Base-by-base conservation (phyloP, 1,140 invertebrate species). In the Neodiprion pinetum region DNA sequence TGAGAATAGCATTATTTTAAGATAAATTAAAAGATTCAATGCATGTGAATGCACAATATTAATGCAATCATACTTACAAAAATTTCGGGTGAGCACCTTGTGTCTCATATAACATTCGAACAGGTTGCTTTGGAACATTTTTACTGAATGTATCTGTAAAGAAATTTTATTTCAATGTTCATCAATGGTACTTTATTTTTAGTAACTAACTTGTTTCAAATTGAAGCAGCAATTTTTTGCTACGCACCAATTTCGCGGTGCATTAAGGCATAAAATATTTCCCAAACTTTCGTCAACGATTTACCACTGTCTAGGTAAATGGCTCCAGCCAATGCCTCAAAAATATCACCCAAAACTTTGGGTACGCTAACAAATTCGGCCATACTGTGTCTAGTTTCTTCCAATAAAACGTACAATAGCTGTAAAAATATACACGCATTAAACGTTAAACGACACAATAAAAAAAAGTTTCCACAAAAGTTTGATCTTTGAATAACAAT, bases 331-430 rank as follows among this genome's bases (percentile, higher is more conserved):
- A 98, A 82, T 0, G 97, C 96, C 88, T 99, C 98, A 86, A 98
- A 96, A 68, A 99, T 90, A 87, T 99, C 97, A 5, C 97, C 97
- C 12, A 99, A 88, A n/a, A 94, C 93, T 91, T 99, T 99, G 0
- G 98, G 98, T 0, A 98, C 96, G 86, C 99, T 96, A 7, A 96
- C 88, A 76, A 93, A 92, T 79, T 93, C 92, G 0, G 92, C 91
- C 11, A 95, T 85, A 7, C 90, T 88, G 74, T 90, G 89, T 61
- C 93, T 93, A 2, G 91, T 87, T 81, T 96, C 94, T 80, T 94
- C 91, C 1, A 94, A 87, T 4, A 95, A 85, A 70, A 93, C 92
- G 17, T 92, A 85, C 5, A 86, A 12, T 7, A 85, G 23, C 80
- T 85, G 2, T 53, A 72, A 72, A 76, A 9, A 76, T 66, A 79